Conservation (phyloP, 1,140 invertebrate species). For the Oryctes rhinoceros region DNA sequence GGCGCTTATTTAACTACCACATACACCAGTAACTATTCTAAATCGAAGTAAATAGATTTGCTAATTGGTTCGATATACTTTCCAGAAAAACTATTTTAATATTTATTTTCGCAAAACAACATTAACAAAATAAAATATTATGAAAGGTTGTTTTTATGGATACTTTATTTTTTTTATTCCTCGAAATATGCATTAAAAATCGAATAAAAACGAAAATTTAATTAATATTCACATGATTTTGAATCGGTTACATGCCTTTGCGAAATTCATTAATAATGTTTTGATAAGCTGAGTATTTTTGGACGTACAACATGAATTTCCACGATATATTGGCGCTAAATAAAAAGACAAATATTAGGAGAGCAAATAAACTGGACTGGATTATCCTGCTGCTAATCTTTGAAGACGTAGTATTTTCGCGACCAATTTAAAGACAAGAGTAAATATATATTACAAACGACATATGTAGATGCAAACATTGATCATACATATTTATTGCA, state of each 20-base stretch:
- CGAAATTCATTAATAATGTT: not conserved
- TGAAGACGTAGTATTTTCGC: not conserved
- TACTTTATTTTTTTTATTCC: too few relatives aligned
- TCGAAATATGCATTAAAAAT: too few relatives aligned
- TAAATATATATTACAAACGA: not conserved
- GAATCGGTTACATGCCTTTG: not conserved
- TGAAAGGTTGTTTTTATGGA: too few relatives aligned
- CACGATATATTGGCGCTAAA: not conserved
- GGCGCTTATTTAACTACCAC: too few relatives aligned
- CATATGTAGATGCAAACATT: not conserved
- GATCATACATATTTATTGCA: not conserved
- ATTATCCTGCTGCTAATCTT: not conserved
- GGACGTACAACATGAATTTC: not conserved
- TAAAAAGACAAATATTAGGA: not conserved
- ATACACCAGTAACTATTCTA: too few relatives aligned
- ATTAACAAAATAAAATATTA: too few relatives aligned
- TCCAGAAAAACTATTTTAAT: too few relatives aligned
- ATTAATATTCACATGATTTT: too few relatives aligned
- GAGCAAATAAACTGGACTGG: not conserved
- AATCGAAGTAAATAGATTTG: too few relatives aligned
- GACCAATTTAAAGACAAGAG: not conserved
- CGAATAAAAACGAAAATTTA: too few relatives aligned
- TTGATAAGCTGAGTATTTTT: not conserved
- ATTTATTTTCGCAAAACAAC: too few relatives aligned
- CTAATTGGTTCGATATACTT: too few relatives aligned